phyloP scores from a whole-genome alignment of 2,888 invertebrate genomes.

The Alloplasta piceator region DNA sequence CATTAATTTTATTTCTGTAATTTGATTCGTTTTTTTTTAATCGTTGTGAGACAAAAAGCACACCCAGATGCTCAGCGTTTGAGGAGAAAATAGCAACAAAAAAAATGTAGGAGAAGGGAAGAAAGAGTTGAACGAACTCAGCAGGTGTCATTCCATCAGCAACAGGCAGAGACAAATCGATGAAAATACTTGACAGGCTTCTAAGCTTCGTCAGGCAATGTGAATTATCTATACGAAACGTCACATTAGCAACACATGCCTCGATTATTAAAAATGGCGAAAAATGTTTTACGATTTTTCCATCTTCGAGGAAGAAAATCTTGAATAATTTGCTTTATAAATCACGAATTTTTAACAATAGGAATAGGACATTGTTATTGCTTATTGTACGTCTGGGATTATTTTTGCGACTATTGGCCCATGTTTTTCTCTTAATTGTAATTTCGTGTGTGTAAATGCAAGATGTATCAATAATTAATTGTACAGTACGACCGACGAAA shows the following conservation, averaged over 20 bases:
- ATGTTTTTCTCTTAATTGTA: constrained; percentile 3
- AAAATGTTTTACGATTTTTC: constrained; percentile 11
- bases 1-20: not conserved
- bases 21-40: not conserved
- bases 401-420: constrained; percentile 24
- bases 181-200: constrained; percentile 39
- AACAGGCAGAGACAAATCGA: constrained; percentile 39
- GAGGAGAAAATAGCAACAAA: not conserved
- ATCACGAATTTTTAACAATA: no score
- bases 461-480: constrained; percentile 23
- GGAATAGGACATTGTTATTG: constrained; percentile 26
- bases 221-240: constrained; percentile 41
- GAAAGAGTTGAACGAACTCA: constrained; percentile 22
- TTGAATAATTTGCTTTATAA: no score
- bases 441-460: not conserved
- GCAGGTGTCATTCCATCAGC: constrained; percentile 38
- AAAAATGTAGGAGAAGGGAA: not conserved
- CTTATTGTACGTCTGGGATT: constrained; percentile 25
- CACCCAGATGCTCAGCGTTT: constrained; percentile 11
- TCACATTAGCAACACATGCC: constrained; percentile 19
- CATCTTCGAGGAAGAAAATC: not conserved
- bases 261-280: constrained; percentile 31
- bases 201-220: constrained; percentile 41
- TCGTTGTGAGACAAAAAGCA: constrained; percentile 17
- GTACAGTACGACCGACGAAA: constrained; percentile 27